phyloP scores from a whole-genome alignment of 2,797 vertebrate genomes.

The Falco cherrug region DNA sequence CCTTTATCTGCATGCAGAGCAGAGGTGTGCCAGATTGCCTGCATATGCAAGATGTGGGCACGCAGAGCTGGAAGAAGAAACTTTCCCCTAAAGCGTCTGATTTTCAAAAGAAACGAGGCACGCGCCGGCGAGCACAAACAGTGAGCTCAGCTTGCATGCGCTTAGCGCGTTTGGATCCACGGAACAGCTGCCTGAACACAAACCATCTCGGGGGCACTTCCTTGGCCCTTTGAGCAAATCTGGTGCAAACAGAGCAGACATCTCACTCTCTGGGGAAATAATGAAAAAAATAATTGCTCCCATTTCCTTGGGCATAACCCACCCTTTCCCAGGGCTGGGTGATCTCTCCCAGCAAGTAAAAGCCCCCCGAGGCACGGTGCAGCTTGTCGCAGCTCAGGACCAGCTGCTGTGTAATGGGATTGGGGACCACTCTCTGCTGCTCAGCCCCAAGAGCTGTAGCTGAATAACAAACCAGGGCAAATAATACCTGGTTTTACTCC shows the following conservation, averaged over 20 bases:
- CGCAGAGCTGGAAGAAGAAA: conserved; percentile 30
- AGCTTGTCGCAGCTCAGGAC: background rate
- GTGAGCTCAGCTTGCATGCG: background rate
- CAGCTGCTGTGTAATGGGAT: background rate
- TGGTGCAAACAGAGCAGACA: background rate
- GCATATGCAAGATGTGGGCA: conserved; percentile 63
- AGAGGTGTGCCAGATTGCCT: conserved; percentile 13
- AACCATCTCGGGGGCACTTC: fast-evolving
- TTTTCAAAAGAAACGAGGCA: conserved; percentile 60
- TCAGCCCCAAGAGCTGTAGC: background rate
- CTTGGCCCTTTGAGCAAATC: background rate
- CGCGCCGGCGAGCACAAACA: background rate
- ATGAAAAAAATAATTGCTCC: background rate
- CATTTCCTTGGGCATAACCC: background rate
- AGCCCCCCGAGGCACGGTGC: fast-evolving
- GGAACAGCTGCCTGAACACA: background rate
- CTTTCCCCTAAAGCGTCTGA: conserved; percentile 63
- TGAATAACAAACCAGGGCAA: background rate
- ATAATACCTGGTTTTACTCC: background rate
- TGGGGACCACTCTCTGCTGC: background rate
- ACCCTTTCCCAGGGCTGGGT: background rate
- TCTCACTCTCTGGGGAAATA: background rate
- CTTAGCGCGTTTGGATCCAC: background rate
- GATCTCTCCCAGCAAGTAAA: background rate
- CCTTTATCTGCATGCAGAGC: conserved; percentile 16